phyloP scores from a whole-genome alignment of 2,888 invertebrate species.

The Stenoptilia bipunctidactyla region DNA sequence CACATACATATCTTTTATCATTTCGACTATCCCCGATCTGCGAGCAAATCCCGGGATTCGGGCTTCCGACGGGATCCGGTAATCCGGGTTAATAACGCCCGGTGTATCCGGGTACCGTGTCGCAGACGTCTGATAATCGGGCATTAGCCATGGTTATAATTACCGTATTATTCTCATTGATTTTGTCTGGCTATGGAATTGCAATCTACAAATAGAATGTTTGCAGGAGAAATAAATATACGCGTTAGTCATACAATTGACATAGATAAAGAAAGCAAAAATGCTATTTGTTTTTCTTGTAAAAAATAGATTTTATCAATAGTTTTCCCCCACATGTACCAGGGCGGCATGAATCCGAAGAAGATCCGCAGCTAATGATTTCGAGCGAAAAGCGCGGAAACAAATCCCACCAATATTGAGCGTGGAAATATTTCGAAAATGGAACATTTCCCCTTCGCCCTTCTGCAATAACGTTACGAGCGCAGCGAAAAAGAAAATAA shows the following conservation, averaged over 20 bases:
- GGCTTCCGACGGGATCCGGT: constrained; percentile 48
- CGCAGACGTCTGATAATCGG: constrained; percentile 50
- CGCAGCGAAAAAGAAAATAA: no score
- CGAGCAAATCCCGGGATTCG: constrained; percentile 67
- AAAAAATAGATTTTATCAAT: constrained; percentile 24
- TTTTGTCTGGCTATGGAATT: neutral
- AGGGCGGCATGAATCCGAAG: constrained; percentile 38
- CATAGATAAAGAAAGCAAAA: no score
- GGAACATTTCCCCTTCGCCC: constrained; percentile 38
- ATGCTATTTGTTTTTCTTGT: no score
- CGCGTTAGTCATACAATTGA: no score
- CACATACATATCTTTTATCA: constrained; percentile 60
- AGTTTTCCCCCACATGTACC: constrained; percentile 39
- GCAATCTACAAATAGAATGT: constrained; percentile 5
- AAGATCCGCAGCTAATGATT: constrained; percentile 60
- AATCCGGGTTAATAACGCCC: constrained; percentile 64
- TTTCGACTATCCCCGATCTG: constrained; percentile 56
- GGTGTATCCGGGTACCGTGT: constrained; percentile 32
- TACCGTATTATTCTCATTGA: constrained; percentile 34
- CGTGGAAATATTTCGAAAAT: constrained; percentile 64
- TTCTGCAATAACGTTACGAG: constrained; percentile 6
- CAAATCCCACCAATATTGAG: constrained; percentile 65
- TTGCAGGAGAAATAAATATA: no score
- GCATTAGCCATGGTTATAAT: constrained; percentile 58
- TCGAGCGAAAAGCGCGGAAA: constrained; percentile 32